Percentiles rank a stretch among this genome's conserved stretches.
These are phyloP conservation scores for Conger conger DNA, from an alignment of 2,113 vertebrate genomes.

Conservation along the genomic window DNA sequence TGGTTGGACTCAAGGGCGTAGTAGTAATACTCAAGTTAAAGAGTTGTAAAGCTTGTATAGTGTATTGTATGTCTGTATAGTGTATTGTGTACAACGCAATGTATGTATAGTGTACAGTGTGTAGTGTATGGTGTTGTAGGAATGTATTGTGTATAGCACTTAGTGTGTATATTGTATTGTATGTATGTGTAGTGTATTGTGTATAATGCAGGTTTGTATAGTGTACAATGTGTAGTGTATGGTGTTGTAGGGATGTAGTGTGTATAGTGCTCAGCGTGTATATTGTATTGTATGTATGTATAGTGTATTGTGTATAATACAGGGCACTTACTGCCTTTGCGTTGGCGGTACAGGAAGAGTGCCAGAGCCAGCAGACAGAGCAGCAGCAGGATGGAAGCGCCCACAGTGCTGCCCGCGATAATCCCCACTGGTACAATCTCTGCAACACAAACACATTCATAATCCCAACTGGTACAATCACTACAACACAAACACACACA, in stretches of 20 bases:
- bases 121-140: neutral
- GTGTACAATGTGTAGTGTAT: neutral
- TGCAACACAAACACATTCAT: slow-evolving; percentile 44
- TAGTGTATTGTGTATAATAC: neutral
- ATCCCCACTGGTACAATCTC: slow-evolving; percentile 86
- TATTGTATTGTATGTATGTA: neutral
- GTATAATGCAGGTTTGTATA: too few species aligned
- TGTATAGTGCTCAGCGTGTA: neutral
- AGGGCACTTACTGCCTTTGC: slow-evolving; percentile 76
- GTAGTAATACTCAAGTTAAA: too few species aligned
- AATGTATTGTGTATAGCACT: neutral
- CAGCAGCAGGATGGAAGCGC: slow-evolving; percentile 77
- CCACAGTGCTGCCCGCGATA: slow-evolving; percentile 82
- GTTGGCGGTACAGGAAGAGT: slow-evolving; percentile 76
- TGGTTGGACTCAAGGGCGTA: too few species aligned
- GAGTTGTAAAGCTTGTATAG: neutral
- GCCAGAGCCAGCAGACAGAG: slow-evolving; percentile 62
- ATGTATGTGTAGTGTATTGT: too few species aligned
- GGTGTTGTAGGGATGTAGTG: neutral
- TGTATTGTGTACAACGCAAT: neutral
- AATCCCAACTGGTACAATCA: too few species aligned
- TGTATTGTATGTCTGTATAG: neutral
- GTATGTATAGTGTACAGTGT: neutral
- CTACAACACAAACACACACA: too few species aligned
- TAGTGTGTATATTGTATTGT: neutral